These are phyloP conservation scores for Hyppa rectilinea DNA, from an alignment of 2,888 invertebrate genomes.

Conservation along the genomic window DNA sequence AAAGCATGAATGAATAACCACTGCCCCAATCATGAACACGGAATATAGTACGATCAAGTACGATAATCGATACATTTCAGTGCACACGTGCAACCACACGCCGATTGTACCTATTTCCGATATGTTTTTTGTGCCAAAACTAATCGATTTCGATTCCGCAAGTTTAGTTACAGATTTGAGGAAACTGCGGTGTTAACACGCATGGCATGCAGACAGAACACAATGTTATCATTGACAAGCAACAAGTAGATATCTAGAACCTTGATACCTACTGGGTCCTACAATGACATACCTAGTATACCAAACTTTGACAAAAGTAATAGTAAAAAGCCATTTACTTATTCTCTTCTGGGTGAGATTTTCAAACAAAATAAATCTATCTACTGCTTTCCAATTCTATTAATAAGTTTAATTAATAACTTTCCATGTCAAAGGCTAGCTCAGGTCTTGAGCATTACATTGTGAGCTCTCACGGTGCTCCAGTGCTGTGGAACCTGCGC, in stretches of 20 bases:
- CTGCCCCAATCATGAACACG: constrained; percentile 11
- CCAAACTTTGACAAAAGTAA: neutral
- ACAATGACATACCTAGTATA: no score
- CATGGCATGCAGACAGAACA: neutral
- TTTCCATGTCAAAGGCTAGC: constrained; percentile 34
- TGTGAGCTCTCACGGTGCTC: constrained; percentile 37
- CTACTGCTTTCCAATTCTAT: constrained; percentile 9
- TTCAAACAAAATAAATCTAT: constrained; percentile 10
- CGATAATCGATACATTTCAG: constrained; percentile 11
- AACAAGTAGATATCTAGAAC: neutral
- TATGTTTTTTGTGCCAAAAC: constrained; percentile 33
- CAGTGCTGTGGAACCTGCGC: constrained; percentile 55
- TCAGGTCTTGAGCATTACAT: constrained; percentile 11
- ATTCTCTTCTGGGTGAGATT: neutral
- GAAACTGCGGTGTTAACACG: constrained; percentile 10
- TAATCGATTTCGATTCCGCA: constrained; percentile 35
- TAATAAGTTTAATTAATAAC: constrained; percentile 24
- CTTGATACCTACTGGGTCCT: no score
- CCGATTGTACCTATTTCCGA: constrained; percentile 35
- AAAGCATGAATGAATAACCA: neutral
- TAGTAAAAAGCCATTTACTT: constrained; percentile 7
- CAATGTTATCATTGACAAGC: neutral
- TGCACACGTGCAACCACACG: constrained; percentile 28
- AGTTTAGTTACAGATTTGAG: constrained; percentile 31
- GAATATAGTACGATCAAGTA: constrained; percentile 10